A percentile compares a stretch with the other conserved stretches of the same genome.
Conservation (phyloP, 2,888 invertebrate genomes). For the Acanthopleura granulata region DNA sequence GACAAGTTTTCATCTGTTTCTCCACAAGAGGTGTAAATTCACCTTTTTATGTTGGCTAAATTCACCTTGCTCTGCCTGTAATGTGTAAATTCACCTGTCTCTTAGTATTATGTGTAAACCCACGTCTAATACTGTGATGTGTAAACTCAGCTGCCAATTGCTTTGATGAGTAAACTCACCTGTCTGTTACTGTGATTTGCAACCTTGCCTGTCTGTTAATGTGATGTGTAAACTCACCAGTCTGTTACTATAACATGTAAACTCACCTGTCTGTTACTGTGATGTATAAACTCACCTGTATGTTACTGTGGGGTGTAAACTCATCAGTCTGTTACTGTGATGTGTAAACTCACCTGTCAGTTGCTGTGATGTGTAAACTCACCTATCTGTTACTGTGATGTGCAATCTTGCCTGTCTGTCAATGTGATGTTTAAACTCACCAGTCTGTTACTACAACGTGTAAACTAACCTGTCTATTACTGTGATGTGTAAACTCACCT, state of each 20-base stretch:
- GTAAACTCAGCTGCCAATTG: conserved; percentile 17
- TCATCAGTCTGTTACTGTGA: too few relatives aligned
- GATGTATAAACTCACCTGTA: conserved; percentile 19
- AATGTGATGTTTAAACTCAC: conserved; percentile 70
- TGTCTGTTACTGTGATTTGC: too few relatives aligned
- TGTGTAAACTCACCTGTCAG: conserved; percentile 78
- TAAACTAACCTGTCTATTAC: conserved; percentile 17
- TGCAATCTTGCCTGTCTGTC: too few relatives aligned
- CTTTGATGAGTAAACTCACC: conserved; percentile 17
- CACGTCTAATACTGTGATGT: conserved; percentile 34
- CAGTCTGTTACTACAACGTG: conserved; percentile 71
- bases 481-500: conserved; percentile 44
- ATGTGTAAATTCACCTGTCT: conserved; percentile 20
- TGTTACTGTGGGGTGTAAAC: conserved; percentile 36
- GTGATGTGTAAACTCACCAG: conserved; percentile 47
- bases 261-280: conserved; percentile 78
- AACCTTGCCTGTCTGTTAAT: conserved; percentile 36
- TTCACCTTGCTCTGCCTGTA: conserved; percentile 76
- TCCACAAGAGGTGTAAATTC: conserved; percentile 37
- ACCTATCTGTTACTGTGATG: too few relatives aligned
- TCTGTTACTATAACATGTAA: conserved; percentile 93
- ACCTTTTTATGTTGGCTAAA: conserved; percentile 14
- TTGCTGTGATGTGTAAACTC: conserved; percentile 18
- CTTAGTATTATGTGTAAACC: conserved; percentile 38
- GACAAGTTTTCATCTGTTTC: too few relatives aligned